Evolutionary conservation across 2,113 vertebrate species (phyloP).

Genomic region (Anhinga anhinga): DNA sequence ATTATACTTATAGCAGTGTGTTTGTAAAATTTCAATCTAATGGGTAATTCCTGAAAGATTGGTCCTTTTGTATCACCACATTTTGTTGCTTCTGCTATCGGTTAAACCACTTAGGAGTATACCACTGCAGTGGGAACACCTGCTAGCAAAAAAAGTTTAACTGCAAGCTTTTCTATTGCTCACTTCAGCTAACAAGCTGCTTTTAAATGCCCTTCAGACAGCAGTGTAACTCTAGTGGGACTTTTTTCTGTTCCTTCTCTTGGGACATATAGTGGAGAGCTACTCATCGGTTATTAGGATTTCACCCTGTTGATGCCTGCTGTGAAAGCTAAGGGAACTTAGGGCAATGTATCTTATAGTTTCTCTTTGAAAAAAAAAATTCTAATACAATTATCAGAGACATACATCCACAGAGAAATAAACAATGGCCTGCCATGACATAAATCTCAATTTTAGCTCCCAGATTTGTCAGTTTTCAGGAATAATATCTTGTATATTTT

Average conservation of each 20-base stretch:
- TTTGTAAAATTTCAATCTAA: conserved; percentile 20
- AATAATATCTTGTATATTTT: not conserved
- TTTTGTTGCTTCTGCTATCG: not conserved
- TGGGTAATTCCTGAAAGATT: not conserved
- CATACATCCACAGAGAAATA: not conserved
- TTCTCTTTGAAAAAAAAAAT: not conserved
- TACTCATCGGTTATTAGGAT: conserved; percentile 61
- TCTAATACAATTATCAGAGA: not conserved
- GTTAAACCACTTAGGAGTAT: conserved; percentile 43
- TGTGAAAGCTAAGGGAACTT: not conserved
- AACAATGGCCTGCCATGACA: not conserved
- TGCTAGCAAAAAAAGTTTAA: conserved; percentile 62
- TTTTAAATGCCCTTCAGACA: conserved; percentile 61
- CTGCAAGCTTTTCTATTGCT: conserved; percentile 39
- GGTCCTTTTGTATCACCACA: not conserved
- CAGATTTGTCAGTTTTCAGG: not conserved
- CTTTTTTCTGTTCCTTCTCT: conserved; percentile 15
- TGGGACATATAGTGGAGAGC: conserved; percentile 39
- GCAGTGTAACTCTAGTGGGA: not conserved
- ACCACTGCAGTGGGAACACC: conserved; percentile 43
- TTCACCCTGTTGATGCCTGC: conserved; percentile 26
- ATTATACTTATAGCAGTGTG: not conserved
- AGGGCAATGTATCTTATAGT: not conserved
- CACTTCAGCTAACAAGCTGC: conserved; percentile 63
- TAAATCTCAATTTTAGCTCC: conserved; percentile 20